A percentile compares a stretch with the other conserved stretches of the same genome.
Evolutionary conservation across 1,140 invertebrate genomes (phyloP).

Genomic region (Trichogramma pretiosum): DNA sequence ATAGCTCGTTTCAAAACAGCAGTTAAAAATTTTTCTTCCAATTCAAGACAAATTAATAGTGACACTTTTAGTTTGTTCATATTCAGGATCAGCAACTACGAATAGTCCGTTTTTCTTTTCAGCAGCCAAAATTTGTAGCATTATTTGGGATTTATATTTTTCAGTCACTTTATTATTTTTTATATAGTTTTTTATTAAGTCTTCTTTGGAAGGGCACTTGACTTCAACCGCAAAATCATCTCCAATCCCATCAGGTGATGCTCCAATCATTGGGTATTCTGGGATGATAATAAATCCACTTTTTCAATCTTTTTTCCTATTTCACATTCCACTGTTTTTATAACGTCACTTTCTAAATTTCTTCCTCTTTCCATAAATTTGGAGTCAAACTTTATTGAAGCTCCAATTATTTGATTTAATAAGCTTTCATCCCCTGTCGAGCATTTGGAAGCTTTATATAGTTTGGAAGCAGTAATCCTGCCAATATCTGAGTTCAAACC

Average conservation of each 20-base stretch:
- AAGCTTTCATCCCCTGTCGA: slow-evolving; percentile 22
- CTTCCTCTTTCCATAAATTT: slow-evolving; percentile 23
- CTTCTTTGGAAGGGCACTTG: slow-evolving; percentile 26
- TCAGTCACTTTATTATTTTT: slow-evolving; percentile 17
- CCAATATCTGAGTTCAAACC: slow-evolving; percentile 29
- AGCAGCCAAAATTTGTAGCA: slow-evolving; percentile 29
- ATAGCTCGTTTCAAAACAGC: slow-evolving; percentile 5
- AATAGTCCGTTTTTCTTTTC: slow-evolving; percentile 23
- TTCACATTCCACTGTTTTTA: slow-evolving; percentile 10
- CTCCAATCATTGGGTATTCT: slow-evolving; percentile 26
- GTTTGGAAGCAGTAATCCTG: slow-evolving; percentile 32
- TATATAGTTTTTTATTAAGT: slow-evolving; percentile 21
- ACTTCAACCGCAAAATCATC: slow-evolving; percentile 28
- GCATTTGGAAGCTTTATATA: slow-evolving; percentile 29
- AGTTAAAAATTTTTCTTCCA: slow-evolving; percentile 16
- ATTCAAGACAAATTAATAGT: slow-evolving; percentile 15
- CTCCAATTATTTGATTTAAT: slow-evolving; percentile 25
- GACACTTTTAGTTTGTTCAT: slow-evolving; percentile 21
- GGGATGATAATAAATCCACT: slow-evolving; percentile 21
- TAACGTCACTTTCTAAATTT: slow-evolving; percentile 21
- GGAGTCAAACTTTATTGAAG: slow-evolving; percentile 19
- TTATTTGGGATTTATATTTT: slow-evolving; percentile 27
- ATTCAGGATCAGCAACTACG: slow-evolving; percentile 22
- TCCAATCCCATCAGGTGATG: slow-evolving; percentile 31
- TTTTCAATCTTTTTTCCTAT: slow-evolving; percentile 7